Base-by-base conservation (phyloP, 2,888 invertebrate species). In the Augiades crinisus region DNA sequence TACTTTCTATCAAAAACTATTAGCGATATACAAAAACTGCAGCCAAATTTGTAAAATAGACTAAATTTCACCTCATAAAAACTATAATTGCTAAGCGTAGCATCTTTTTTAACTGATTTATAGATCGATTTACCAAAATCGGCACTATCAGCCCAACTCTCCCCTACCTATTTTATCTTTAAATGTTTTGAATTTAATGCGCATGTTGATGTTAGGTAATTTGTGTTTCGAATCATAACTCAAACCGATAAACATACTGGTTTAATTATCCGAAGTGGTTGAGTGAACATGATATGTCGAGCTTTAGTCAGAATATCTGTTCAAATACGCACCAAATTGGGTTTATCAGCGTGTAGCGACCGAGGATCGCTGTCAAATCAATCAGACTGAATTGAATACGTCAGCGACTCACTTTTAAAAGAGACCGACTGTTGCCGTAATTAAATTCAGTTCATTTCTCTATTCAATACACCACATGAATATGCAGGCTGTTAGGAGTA, bases 361-460 rank as follows among this genome's bases (percentile, higher is more conserved):
- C 21, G 47, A 31, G 31, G 30, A 38, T 47, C 40, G 47, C 47
- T 47, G 38, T 40, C 47, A 52, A 55, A 57, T 55, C 55, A 57
- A 43, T 47, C 55, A 47, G 45, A 47, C 50, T 53, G 53, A 57
- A 57, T 50, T 53, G 55, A 55, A 55, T 41, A 47, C 43, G 53
- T 58, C 51, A 49, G 31, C 30, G 22, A 40, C 41, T 49, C 49
- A 41, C 34, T 49, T 49, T 49, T 41, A 41, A 30, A 40, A 34
- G 34, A 34, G 41, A 34, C 24, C 34, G 49, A 27, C 33, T 16
- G 40, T 10, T 16, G 22, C 13, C 24, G 24, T 41, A 31, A 47
- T 19, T 10, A 12, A 33, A 47, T 40, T 47, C 16, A 40, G 40
- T n/a, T 47, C 47, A 22, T 14, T 27, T 10, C 38, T 16, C 41